phyloP scores from a whole-genome alignment of 2,113 vertebrate species.

The Camelus bactrianus region DNA sequence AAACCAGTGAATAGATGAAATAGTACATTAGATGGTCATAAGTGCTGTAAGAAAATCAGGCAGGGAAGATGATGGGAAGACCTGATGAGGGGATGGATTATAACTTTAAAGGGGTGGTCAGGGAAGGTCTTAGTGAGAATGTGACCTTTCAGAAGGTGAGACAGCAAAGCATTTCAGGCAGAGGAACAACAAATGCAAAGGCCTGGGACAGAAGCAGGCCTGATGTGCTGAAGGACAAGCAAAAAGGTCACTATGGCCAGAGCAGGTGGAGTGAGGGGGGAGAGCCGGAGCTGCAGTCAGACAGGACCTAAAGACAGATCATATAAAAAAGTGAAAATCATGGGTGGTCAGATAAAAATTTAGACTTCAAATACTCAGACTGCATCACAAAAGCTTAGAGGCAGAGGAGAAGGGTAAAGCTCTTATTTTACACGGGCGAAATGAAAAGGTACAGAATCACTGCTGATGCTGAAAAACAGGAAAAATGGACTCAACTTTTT shows the following conservation, averaged over 20 bases:
- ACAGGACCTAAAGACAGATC: background rate
- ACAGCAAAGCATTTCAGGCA: background rate
- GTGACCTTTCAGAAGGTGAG: background rate
- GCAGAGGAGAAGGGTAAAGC: background rate
- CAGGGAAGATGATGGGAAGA: background rate
- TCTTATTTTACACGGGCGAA: background rate
- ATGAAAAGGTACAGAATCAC: background rate
- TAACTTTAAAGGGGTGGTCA: background rate
- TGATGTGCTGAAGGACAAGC: background rate
- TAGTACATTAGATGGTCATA: background rate
- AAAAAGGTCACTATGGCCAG: background rate
- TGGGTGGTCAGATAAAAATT: background rate
- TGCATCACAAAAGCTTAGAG: background rate
- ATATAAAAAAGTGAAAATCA: background rate
- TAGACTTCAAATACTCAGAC: background rate
- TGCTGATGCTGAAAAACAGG: background rate
- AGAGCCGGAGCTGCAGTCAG: background rate
- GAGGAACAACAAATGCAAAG: background rate
- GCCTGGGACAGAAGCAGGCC: background rate
- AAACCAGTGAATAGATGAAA: background rate
- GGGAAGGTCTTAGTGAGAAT: background rate
- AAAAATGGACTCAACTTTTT: background rate
- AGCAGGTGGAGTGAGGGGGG: background rate
- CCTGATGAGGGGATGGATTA: background rate
- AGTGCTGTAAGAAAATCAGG: background rate